Evolutionary conservation across 2,888 invertebrate species (phyloP).

Genomic region (Lasioglossum zephyrum): DNA sequence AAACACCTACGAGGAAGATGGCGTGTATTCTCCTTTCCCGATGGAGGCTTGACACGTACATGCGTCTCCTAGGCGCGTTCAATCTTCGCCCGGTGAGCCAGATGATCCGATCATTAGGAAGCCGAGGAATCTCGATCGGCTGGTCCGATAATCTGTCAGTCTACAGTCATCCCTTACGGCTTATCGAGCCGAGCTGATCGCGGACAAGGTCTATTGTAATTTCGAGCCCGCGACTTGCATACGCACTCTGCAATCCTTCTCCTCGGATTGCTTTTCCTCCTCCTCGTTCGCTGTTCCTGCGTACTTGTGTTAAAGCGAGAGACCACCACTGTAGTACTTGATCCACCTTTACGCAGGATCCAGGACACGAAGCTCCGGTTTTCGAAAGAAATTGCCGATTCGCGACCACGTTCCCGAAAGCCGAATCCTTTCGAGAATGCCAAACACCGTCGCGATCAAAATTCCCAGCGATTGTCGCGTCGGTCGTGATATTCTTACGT

Average conservation of each 20-base stretch:
- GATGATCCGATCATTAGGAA: slow-evolving; percentile 61
- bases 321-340: background rate
- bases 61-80: slow-evolving; percentile 37
- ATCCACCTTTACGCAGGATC: background rate
- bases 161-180: background rate
- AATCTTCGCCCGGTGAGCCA: slow-evolving; percentile 43
- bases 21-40: slow-evolving; percentile 42
- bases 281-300: too few species aligned
- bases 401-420: background rate
- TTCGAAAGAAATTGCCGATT: slow-evolving; percentile 19
- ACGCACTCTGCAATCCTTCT: background rate
- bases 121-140: slow-evolving; percentile 23
- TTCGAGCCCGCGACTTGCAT: background rate
- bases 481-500: slow-evolving; percentile 41
- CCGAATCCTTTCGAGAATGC: slow-evolving; percentile 4
- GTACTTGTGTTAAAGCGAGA: too few species aligned
- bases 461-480: slow-evolving; percentile 23
- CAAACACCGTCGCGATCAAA: slow-evolving; percentile 28
- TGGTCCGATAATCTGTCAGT: slow-evolving; percentile 34
- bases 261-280: background rate
- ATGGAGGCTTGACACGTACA: slow-evolving; percentile 42
- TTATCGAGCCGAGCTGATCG: slow-evolving; percentile 2
- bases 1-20: slow-evolving; percentile 66
- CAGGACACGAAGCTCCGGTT: slow-evolving; percentile 1
- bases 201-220: background rate